Evolutionary conservation across 2,113 vertebrate genomes (phyloP).

Genomic region (Pyrgilauda ruficollis): DNA sequence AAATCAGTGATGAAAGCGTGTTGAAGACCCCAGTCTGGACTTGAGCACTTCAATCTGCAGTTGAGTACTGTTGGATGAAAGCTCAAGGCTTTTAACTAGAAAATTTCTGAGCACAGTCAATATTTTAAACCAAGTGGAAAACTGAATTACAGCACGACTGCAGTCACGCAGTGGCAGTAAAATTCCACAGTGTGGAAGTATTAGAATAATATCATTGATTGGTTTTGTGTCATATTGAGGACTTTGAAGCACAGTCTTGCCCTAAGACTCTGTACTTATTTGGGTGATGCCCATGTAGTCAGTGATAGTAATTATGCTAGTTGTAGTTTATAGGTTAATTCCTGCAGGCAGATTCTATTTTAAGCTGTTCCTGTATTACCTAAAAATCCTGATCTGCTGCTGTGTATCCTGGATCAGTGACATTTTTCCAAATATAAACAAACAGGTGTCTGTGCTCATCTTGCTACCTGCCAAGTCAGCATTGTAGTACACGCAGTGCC

Average conservation of each 20-base stretch:
- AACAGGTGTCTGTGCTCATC: background rate
- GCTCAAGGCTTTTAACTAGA: background rate
- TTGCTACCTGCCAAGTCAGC: background rate
- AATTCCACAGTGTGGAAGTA: background rate
- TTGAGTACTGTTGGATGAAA: background rate
- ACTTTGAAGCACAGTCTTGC: background rate
- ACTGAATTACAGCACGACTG: background rate
- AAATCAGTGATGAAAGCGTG: background rate
- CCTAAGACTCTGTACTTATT: background rate
- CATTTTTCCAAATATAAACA: background rate
- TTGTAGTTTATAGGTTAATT: background rate
- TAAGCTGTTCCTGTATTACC: background rate
- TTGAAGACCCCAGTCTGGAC: background rate
- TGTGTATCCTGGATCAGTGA: background rate
- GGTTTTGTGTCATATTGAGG: background rate
- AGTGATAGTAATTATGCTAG: background rate
- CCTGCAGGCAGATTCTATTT: background rate
- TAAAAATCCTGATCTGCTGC: background rate
- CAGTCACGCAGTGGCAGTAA: background rate
- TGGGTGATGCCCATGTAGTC: background rate
- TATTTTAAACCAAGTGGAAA: background rate
- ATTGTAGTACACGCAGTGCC: rapidly evolving
- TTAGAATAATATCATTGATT: background rate
- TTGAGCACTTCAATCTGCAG: background rate
- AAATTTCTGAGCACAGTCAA: background rate